Evolutionary conservation across 1,140 invertebrate species (phyloP).

Genomic region (Apolygus lucorum): DNA sequence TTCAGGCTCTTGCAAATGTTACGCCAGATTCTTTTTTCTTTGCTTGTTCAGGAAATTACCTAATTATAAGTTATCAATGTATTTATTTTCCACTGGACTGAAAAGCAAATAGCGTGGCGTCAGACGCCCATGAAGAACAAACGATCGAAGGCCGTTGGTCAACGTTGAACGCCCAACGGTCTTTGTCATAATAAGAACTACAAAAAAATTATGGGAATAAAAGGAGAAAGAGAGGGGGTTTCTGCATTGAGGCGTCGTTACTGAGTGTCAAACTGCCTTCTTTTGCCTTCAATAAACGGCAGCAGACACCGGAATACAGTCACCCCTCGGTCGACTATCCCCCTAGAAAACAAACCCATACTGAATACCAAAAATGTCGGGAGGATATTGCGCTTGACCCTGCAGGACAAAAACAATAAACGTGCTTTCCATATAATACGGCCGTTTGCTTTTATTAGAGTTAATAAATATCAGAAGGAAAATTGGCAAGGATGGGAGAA

Average conservation of each 20-base stretch:
- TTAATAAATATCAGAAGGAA: constrained; percentile 22
- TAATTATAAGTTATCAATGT: too few relatives aligned
- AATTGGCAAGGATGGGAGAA: neutral
- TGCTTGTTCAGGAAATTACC: too few relatives aligned
- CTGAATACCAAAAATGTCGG: neutral
- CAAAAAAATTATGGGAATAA: neutral
- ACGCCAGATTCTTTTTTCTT: too few relatives aligned
- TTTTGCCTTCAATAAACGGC: neutral
- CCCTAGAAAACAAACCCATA: neutral
- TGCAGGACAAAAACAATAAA: constrained; percentile 18
- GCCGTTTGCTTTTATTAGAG: constrained; percentile 22
- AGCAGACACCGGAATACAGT: neutral
- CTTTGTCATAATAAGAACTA: too few relatives aligned
- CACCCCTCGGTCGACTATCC: neutral
- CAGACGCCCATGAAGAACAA: too few relatives aligned
- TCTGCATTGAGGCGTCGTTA: neutral
- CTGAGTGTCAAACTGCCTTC: neutral
- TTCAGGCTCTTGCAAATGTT: too few relatives aligned
- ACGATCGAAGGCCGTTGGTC: too few relatives aligned
- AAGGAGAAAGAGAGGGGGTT: neutral
- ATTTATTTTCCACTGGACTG: too few relatives aligned
- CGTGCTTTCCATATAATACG: constrained; percentile 21
- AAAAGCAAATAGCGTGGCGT: too few relatives aligned
- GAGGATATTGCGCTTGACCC: neutral
- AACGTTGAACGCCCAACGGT: too few relatives aligned